These are phyloP conservation scores for Cryptocheilus praepositus DNA, from an alignment of 2,888 invertebrate genomes.

Conservation along the genomic window DNA sequence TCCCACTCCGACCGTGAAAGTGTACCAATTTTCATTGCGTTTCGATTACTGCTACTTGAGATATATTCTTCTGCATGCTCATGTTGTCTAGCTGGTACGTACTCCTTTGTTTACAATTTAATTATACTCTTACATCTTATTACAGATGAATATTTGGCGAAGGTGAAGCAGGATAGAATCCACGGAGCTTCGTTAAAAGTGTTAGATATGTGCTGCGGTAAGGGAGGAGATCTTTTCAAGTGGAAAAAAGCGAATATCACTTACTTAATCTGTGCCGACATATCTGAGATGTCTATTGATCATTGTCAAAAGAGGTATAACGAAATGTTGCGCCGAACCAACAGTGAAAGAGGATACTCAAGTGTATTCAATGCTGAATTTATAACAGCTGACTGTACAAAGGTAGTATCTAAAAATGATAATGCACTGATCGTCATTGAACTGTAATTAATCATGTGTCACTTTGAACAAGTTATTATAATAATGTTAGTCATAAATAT, in stretches of 20 bases:
- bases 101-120: no score
- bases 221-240: conserved; percentile 98
- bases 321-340: conserved; percentile 79
- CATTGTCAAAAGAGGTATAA: conserved; percentile 92
- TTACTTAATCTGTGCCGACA: conserved; percentile 93
- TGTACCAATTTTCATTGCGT: conserved; percentile 81
- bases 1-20: conserved; percentile 95
- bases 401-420: conserved; percentile 74
- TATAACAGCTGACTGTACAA: conserved; percentile 94
- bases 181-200: conserved; percentile 84
- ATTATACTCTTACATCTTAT: conserved; percentile 20
- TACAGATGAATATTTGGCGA: conserved; percentile 78
- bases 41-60: conserved; percentile 35
- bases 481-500: no score
- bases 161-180: conserved; percentile 80
- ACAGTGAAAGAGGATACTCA: conserved; percentile 63
- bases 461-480: conserved; percentile 21
- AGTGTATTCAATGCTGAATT: conserved; percentile 89
- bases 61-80: conserved; percentile 78
- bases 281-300: conserved; percentile 93
- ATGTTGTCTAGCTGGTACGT: no score
- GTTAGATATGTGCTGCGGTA: conserved; percentile 97
- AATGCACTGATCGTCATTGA: neutral
- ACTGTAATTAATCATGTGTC: neutral
- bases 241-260: conserved; percentile 91